Base-by-base conservation (phyloP, 2,888 invertebrate species). In the Diploptera punctata region DNA sequence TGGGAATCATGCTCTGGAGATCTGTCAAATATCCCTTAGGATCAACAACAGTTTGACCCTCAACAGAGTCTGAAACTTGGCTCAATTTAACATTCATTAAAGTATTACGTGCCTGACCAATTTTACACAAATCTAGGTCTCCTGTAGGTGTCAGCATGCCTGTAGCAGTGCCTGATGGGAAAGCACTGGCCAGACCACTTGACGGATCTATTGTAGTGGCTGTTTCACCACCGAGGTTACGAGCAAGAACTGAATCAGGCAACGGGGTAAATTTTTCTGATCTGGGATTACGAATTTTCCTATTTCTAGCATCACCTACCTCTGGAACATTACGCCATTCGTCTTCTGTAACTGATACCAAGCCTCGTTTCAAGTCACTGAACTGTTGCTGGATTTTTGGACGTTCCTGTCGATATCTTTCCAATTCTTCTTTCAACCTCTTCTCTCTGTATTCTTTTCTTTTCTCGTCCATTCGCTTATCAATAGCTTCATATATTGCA, bases 301-400 rank as follows among this genome's bases (percentile, higher is more conserved):
- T 91, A 83, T 98, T 99, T 77, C 99, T 88, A 9, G 97, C 96
- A 83, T 99, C 99, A n/a, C 99, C 99, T 0, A 99, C 99, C 85
- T 99, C 99, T 0, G 99, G 99, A 75, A 99, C 93, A 65, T 93
- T 94, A 68, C 94, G 91, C 99, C 99, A 99, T 81, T 99, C 98
- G 74, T 96, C 96, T 78, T 94, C 94, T 0, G 92, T 91, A 0
- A 99, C 93, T 70, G 88, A 86, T 67, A 92, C 91, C 24, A 96
- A 82, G 76, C 94, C 94, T 78, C 95, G 87, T 83, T 99, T 99
- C 21, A 99, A 85, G 84, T 99, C 99, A 10, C 97, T 98, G 82
- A 99, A 99, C 81, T 99, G 98, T 81, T 99, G 99, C 81, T 99
- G 99, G 79, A 99, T 99, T 87, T 99, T 99, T 0, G 99, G 99